Base-by-base conservation (phyloP, 2,888 invertebrate genomes). In the Oxystoma pomonae region DNA sequence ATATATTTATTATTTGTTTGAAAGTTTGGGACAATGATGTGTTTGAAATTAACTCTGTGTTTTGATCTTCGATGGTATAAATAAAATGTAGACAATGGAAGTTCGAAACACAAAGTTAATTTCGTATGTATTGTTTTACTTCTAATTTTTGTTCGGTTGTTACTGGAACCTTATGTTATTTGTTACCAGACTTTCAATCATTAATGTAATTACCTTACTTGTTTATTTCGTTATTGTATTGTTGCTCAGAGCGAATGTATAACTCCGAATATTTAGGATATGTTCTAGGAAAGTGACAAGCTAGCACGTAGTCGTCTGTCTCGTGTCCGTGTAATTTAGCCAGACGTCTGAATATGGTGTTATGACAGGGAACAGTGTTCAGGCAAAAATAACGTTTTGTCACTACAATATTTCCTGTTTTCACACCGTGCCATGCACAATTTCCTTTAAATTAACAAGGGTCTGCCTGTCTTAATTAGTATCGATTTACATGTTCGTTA, bases 201-300 rank as follows among this genome's bases (percentile, higher is more conserved):
- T 35, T 12, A 35, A 35, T 7, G 12, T 35, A 7, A 12, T 35
- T 35, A 7, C 35, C 35, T 35, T 35, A 35, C 3, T 35, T 7
- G 5, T 35, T 3, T 35, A 35, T 35, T 35, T 35, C 12, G 35
- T 35, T 35, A 35, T 3, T 7, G 35, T 35, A 35, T 35, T 12
- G 35, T 35, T 3, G 35, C 35, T 35, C 35, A 35, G 12, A 35
- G 35, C 35, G 35, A 35, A 35, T 7, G 12, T 35, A 3, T 12
- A 35, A 35, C 35, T 35, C 35, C 12, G 12, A 35, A 63, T 63
- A 59, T 59, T 63, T 59, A 55, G 63, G 59, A 59, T 58, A 63
- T 59, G 63, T 75, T 74, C 74, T 73, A 71, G 71, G 70, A 70
- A 72, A 76, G 72, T 74, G 76, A 76, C 75, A 75, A 74, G 75